A percentile compares a stretch with the other conserved stretches of the same genome.
These are phyloP conservation scores for Dendrocincla fuliginosa DNA, from an alignment of 2,797 vertebrate species.

Conservation along the genomic window DNA sequence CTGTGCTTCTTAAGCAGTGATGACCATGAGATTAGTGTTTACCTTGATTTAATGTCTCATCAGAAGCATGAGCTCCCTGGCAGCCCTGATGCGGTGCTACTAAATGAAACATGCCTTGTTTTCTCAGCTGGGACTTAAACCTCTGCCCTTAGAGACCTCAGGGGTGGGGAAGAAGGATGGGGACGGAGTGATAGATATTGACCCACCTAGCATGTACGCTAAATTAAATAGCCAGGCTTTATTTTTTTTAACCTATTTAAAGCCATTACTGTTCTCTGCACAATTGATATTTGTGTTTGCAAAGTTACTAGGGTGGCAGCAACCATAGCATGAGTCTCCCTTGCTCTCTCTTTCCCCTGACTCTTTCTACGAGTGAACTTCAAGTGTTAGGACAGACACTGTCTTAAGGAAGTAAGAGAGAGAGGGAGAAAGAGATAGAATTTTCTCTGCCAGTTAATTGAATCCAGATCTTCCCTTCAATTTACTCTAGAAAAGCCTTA, in stretches of 20 bases:
- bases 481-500: constrained; percentile 11
- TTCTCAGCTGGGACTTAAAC: constrained; percentile 71
- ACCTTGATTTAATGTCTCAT: constrained; percentile 79
- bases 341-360: not conserved
- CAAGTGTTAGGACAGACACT: not conserved
- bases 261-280: not conserved
- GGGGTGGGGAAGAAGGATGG: constrained; percentile 34
- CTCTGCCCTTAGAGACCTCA: constrained; percentile 63
- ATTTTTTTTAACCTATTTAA: constrained; percentile 52
- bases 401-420: not conserved
- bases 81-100: constrained; percentile 36
- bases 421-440: not conserved
- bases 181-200: constrained; percentile 60
- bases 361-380: not conserved
- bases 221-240: constrained; percentile 61
- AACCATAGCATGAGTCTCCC: not conserved
- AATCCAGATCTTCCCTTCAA: constrained; percentile 33
- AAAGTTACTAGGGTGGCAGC: constrained; percentile 4
- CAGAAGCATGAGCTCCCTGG: constrained; percentile 64
- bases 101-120: constrained; percentile 75
- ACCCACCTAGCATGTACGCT: constrained; percentile 15
- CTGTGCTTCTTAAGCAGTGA: constrained; percentile 19
- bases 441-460: constrained; percentile 53
- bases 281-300: not conserved
- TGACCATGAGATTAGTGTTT: constrained; percentile 68